Percentiles rank a stretch among this genome's conserved stretches.
phyloP scores from a whole-genome alignment of 2,113 vertebrate genomes.

The Holacanthus passer region DNA sequence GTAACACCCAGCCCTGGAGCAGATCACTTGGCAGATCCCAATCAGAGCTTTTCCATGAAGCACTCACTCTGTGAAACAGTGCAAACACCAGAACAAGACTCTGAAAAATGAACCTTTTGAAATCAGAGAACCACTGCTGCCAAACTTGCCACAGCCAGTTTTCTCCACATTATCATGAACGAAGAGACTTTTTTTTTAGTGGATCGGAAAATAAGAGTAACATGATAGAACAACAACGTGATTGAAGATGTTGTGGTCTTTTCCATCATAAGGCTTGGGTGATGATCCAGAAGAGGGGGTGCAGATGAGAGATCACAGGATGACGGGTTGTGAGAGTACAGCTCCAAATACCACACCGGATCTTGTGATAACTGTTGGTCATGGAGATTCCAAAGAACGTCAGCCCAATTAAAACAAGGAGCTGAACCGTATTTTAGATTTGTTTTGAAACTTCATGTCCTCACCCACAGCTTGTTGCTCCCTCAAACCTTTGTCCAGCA shows the following conservation, averaged over 20 bases:
- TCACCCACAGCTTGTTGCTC: background rate
- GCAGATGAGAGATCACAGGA: conserved; percentile 1
- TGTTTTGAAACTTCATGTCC: background rate
- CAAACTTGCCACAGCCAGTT: conserved; percentile 17
- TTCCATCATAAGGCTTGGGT: conserved; percentile 13
- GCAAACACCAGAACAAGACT: conserved; percentile 41
- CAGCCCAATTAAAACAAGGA: background rate
- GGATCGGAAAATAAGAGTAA: background rate
- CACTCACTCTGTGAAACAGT: conserved; percentile 28
- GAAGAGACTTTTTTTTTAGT: conserved; percentile 18
- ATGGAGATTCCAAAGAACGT: background rate
- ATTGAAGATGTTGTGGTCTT: conserved; percentile 15
- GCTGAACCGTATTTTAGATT: background rate
- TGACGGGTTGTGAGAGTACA: background rate
- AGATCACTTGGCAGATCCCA: conserved; percentile 48
- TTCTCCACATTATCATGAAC: conserved; percentile 26
- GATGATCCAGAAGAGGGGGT: background rate
- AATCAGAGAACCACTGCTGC: conserved; percentile 25
- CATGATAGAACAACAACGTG: conserved; percentile 22
- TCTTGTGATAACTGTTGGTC: background rate
- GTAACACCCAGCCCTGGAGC: too few relatives aligned
- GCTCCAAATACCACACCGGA: background rate
- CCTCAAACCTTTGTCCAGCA: conserved; percentile 40
- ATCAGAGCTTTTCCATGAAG: conserved; percentile 54
- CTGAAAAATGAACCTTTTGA: conserved; percentile 43